Conservation (phyloP, 35 echinoderm and acorn worm genomes). For the Eucidaris tribuloides region DNA sequence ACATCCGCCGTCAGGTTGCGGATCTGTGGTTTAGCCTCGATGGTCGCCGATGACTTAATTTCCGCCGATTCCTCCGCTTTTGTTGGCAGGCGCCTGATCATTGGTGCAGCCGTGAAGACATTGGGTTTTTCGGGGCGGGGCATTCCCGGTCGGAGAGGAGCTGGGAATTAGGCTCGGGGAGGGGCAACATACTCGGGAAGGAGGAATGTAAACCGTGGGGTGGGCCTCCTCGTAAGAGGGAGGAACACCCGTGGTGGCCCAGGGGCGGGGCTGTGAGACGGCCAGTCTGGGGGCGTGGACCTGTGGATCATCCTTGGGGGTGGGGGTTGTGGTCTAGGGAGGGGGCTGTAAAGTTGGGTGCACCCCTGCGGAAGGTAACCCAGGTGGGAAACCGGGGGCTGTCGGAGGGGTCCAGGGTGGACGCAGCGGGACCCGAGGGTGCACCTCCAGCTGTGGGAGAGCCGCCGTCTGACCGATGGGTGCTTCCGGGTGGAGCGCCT, state of each 20-base stretch:
- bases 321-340: slow-evolving; percentile 54
- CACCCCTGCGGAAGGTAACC: slow-evolving; percentile 53
- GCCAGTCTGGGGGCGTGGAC: slow-evolving; percentile 66
- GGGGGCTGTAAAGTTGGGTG: slow-evolving; percentile 72
- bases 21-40: slow-evolving; percentile 94
- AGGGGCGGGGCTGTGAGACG: slow-evolving; percentile 77
- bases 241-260: slow-evolving; percentile 77
- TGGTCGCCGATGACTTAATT: slow-evolving; percentile 82
- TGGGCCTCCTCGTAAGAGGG: slow-evolving; percentile 54
- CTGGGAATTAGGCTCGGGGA: slow-evolving; percentile 31
- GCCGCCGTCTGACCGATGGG: no score
- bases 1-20: slow-evolving; percentile 96
- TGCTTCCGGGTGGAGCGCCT: no score
- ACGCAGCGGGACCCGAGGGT: background rate
- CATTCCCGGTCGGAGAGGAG: slow-evolving; percentile 42
- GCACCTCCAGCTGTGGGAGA: no score
- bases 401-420: slow-evolving; percentile 66
- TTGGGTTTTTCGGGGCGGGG: slow-evolving; percentile 76
- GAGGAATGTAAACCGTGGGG: slow-evolving; percentile 60
- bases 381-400: slow-evolving; percentile 70
- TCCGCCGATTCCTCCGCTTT: slow-evolving; percentile 57
- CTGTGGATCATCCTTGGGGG: slow-evolving; percentile 78
- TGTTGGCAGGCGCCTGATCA: slow-evolving; percentile 65
- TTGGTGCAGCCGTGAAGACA: slow-evolving; percentile 89
- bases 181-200: slow-evolving; percentile 67